phyloP scores from a whole-genome alignment of 2,797 vertebrate genomes.

The Gouania willdenowi region DNA sequence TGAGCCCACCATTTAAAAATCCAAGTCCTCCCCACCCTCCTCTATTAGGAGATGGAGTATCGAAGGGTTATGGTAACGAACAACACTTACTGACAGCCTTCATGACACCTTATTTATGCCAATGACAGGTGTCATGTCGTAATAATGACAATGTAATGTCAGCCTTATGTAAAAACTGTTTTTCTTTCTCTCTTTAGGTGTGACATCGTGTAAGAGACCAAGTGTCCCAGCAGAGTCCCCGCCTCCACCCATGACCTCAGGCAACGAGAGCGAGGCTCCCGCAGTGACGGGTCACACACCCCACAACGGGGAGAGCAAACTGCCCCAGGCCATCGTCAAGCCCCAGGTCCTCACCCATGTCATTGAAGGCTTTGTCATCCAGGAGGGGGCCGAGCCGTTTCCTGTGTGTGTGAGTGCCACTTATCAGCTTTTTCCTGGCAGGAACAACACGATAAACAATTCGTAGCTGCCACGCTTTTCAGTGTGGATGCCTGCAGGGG shows the following conservation, averaged over 20 bases:
- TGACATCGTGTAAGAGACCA: constrained; percentile 73
- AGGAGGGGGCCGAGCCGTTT: constrained; percentile 96
- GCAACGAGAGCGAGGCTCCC: constrained; percentile 84
- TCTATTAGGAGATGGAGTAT: too few relatives aligned
- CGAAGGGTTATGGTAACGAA: too few relatives aligned
- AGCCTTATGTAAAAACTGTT: not conserved
- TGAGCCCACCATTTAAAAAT: too few relatives aligned
- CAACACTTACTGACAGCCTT: not conserved
- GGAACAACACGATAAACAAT: constrained; percentile 34
- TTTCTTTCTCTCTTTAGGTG: constrained; percentile 43
- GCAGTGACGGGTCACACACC: constrained; percentile 81
- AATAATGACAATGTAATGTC: too few relatives aligned
- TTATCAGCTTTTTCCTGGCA: too few relatives aligned
- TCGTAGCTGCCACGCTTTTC: constrained; percentile 13
- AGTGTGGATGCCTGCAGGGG: constrained; percentile 37
- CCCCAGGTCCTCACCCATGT: constrained; percentile 97
- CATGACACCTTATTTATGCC: too few relatives aligned
- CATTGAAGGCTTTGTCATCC: constrained; percentile 98
- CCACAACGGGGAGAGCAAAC: constrained; percentile 93
- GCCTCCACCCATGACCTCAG: constrained; percentile 84
- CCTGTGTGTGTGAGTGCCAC: constrained; percentile 85
- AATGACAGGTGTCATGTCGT: too few relatives aligned
- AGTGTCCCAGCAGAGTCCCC: constrained; percentile 66
- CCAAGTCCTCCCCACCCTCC: too few relatives aligned
- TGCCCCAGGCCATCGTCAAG: constrained; percentile 94